A percentile compares a stretch with the other conserved stretches of the same genome.
Evolutionary conservation across 2,797 vertebrate species (phyloP).

Genomic region (Cyclura pinguis): DNA sequence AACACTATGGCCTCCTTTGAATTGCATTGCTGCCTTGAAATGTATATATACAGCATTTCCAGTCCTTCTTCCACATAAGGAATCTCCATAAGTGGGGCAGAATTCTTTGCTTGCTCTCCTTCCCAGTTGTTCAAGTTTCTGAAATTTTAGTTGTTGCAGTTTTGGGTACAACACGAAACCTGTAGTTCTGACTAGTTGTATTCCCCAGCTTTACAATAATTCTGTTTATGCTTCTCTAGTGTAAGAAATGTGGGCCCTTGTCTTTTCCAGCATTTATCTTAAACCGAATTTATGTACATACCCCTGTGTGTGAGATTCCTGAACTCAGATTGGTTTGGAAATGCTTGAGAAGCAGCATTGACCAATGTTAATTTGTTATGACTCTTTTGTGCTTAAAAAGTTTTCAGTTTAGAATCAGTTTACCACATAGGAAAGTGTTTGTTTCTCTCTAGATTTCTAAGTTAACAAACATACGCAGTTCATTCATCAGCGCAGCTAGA

Average conservation of each 20-base stretch:
- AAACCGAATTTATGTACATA: background rate
- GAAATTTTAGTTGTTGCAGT: background rate
- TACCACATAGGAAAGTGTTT: background rate
- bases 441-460: background rate
- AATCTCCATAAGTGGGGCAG: background rate
- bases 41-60: background rate
- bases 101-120: background rate
- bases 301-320: background rate
- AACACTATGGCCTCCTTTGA: background rate
- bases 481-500: background rate
- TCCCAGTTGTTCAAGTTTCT: background rate
- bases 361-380: background rate
- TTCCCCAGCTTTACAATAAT: background rate
- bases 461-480: background rate
- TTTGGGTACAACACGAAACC: background rate
- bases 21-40: background rate
- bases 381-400: conserved; percentile 4
- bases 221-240: background rate
- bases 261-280: background rate
- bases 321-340: background rate
- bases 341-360: background rate
- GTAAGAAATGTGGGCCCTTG: background rate
- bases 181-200: background rate
- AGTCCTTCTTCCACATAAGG: background rate
- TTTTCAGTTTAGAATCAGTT: conserved; percentile 31